Evolutionary conservation across 2,113 vertebrate genomes (phyloP).

Genomic region (Chlorodrepanis virens): DNA sequence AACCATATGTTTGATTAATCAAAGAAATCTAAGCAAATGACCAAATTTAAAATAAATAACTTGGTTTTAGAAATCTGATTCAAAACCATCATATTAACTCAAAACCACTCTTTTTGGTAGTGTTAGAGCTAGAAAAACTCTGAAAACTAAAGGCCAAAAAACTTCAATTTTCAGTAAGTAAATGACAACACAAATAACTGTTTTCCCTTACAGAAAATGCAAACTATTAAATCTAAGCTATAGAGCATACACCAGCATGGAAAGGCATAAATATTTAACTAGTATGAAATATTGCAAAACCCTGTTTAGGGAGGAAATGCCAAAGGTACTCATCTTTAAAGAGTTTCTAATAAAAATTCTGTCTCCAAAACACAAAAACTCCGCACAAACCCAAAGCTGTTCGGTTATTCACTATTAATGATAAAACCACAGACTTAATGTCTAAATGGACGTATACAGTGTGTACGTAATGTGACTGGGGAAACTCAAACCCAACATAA

Average conservation of each 20-base stretch:
- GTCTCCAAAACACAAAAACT: neutral
- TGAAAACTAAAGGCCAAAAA: neutral
- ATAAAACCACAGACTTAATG: neutral
- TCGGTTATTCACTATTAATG: neutral
- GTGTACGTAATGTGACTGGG: fast-evolving
- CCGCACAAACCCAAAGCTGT: neutral
- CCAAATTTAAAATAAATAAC: neutral
- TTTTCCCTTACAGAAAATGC: neutral
- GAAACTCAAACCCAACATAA: neutral
- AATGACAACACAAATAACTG: neutral
- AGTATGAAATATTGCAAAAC: neutral
- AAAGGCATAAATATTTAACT: neutral
- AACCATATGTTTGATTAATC: neutral
- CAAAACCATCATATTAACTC: neutral
- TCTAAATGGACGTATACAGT: fast-evolving
- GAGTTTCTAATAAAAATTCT: neutral
- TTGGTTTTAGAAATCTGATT: neutral
- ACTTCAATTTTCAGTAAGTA: neutral
- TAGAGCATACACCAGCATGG: neutral
- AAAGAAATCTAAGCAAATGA: neutral
- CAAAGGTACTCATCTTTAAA: neutral
- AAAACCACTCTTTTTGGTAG: neutral
- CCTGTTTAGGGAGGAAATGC: neutral
- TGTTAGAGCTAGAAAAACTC: neutral
- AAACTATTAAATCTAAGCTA: neutral